phyloP scores from a whole-genome alignment of 2,797 vertebrate species.

The Leptatherina wallacei region DNA sequence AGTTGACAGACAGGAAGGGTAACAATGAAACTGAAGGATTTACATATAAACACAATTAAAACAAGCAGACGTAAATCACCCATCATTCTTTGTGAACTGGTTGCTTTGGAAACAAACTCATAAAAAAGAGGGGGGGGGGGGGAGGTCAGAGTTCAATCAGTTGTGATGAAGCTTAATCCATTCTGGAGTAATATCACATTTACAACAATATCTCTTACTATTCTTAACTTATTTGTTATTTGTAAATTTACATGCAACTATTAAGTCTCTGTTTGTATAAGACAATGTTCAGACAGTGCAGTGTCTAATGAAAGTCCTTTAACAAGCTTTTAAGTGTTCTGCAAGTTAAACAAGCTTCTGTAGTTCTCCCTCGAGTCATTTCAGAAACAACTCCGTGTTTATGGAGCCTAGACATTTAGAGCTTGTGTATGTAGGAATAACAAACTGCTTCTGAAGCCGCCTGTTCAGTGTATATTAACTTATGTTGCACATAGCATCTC shows the following conservation, averaged over 20 bases:
- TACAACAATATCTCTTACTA: background rate
- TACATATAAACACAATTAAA: conserved; percentile 53
- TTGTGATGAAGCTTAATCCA: background rate
- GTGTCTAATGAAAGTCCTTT: background rate
- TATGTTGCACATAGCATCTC: conserved; percentile 27
- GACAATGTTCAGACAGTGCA: background rate
- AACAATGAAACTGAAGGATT: conserved; percentile 29
- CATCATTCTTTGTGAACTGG: conserved; percentile 55
- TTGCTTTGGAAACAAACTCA: conserved; percentile 60
- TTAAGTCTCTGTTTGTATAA: background rate
- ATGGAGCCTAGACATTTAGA: background rate
- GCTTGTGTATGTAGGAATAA: background rate
- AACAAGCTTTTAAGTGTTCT: background rate
- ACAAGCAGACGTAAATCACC: conserved; percentile 57
- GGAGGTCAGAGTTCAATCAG: conserved; percentile 64
- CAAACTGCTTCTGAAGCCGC: conserved; percentile 16
- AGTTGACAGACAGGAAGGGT: conserved; percentile 16
- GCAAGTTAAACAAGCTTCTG: background rate
- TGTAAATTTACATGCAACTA: background rate
- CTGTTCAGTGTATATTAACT: conserved; percentile 35
- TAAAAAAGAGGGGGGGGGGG: conserved; percentile 51
- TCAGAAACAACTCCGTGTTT: background rate
- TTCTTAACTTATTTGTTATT: background rate
- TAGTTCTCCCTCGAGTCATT: background rate
- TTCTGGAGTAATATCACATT: background rate